Evolutionary conservation across 1,140 invertebrate species (phyloP).

Genomic region (Caenorhabditis elegans): WBcel235 BX284604.4:6116001-6116500

Average conservation of each 20-base stretch:
- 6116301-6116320: background rate
- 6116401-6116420: constrained; percentile 3
- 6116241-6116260: too few species aligned
- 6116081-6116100: too few species aligned
- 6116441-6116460: background rate
- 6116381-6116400: background rate
- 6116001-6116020: too few species aligned
- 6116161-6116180: too few species aligned
- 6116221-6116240: constrained; percentile 9
- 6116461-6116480: background rate
- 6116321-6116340: background rate
- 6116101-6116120: too few species aligned
- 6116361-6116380: constrained; percentile 10
- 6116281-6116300: too few species aligned
- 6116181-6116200: too few species aligned
- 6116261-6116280: background rate
- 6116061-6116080: too few species aligned
- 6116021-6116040: too few species aligned
- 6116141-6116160: too few species aligned
- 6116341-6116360: background rate
- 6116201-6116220: constrained; percentile 15
- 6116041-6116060: too few species aligned
- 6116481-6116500: background rate
- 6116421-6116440: background rate
- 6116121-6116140: background rate